These are phyloP conservation scores for Volucella bombylans DNA, from an alignment of 2,888 invertebrate species.

Conservation along the genomic window DNA sequence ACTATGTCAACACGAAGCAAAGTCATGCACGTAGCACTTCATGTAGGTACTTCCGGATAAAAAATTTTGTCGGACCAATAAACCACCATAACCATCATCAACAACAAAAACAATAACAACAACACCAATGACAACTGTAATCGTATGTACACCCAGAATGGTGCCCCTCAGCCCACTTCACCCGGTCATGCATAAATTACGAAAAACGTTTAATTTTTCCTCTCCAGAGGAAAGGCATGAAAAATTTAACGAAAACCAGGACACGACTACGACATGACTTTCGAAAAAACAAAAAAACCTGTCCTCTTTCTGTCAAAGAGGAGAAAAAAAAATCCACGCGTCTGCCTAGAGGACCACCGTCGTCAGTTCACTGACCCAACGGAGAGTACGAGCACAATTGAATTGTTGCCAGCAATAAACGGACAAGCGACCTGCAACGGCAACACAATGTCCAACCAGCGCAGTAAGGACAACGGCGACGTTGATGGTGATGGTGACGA, in stretches of 20 bases:
- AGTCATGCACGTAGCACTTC: neutral
- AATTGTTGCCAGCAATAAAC: constrained; percentile 55
- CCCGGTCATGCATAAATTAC: constrained; percentile 62
- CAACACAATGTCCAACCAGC: neutral
- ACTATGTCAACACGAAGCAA: constrained; percentile 46
- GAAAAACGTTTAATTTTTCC: constrained; percentile 63
- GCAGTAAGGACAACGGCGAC: neutral
- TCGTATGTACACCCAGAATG: constrained; percentile 20
- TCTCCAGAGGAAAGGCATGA: constrained; percentile 46
- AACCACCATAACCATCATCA: no score
- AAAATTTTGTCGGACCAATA: constrained; percentile 10
- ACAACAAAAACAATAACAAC: constrained; percentile 28
- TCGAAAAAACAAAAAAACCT: constrained; percentile 12
- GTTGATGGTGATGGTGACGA: no score
- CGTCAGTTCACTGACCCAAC: constrained; percentile 54
- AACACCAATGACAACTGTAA: constrained; percentile 41
- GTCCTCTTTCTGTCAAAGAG: neutral
- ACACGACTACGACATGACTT: constrained; percentile 41
- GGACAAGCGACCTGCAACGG: constrained; percentile 3
- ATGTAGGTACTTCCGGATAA: constrained; percentile 25
- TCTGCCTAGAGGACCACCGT: neutral
- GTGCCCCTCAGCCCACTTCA: neutral
- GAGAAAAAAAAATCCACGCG: neutral
- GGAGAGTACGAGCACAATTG: constrained; percentile 33
- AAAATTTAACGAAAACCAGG: constrained; percentile 61